phyloP scores from a whole-genome alignment of 1,140 invertebrate genomes.

The Venturia canescens region DNA sequence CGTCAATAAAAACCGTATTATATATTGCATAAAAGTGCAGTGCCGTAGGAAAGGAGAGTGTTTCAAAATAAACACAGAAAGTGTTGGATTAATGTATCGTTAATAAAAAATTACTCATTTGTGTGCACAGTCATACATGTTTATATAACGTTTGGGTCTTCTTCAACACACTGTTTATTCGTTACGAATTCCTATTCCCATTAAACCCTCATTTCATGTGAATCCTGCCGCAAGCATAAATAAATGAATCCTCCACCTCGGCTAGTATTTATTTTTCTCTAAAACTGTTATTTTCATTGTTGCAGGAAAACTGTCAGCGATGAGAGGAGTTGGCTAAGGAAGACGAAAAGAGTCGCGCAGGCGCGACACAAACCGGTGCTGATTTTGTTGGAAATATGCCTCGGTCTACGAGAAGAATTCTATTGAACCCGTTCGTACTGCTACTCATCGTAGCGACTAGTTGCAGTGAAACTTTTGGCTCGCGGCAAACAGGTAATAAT shows the following conservation, averaged over 20 bases:
- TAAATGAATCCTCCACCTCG: no score
- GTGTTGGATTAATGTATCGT: no score
- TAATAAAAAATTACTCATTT: no score
- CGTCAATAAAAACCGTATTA: background rate
- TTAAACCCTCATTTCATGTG: no score
- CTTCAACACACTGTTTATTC: no score
- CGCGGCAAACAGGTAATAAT: constrained; percentile 73
- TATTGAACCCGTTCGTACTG: constrained; percentile 73
- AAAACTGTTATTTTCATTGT: constrained; percentile 40
- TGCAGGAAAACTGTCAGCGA: constrained; percentile 67
- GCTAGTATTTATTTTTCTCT: constrained; percentile 30
- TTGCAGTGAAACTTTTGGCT: constrained; percentile 69
- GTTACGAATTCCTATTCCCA: no score
- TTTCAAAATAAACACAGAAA: no score
- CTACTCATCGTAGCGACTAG: constrained; percentile 69
- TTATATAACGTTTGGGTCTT: no score
- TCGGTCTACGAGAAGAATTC: constrained; percentile 65
- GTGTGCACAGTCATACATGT: background rate
- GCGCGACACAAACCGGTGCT: constrained; percentile 62
- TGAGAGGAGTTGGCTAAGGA: constrained; percentile 74
- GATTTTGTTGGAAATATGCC: constrained; percentile 71
- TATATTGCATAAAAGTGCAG: background rate
- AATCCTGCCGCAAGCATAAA: no score
- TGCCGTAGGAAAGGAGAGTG: no score
- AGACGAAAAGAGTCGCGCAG: constrained; percentile 59